These are phyloP conservation scores for Drosophila kanekoi DNA, from an alignment of 2,888 invertebrate species.

Conservation along the genomic window DNA sequence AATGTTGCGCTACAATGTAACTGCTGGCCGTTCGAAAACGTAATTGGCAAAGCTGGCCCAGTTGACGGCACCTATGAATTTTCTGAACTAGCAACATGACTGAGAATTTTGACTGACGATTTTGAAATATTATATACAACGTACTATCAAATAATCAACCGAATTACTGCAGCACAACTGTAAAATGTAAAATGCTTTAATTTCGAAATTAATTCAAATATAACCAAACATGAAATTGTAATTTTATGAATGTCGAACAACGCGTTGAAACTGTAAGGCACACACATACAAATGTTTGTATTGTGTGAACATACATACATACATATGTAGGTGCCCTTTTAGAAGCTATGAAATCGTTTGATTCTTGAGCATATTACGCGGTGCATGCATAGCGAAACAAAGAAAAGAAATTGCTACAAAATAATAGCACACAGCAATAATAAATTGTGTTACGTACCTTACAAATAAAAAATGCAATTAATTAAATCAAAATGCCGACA, in stretches of 20 bases:
- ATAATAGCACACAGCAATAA: not conserved
- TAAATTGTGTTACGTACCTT: slow-evolving; percentile 52
- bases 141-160: slow-evolving; percentile 2
- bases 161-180: slow-evolving; percentile 34
- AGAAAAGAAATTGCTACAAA: not conserved
- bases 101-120: slow-evolving; percentile 46
- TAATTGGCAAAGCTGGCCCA: slow-evolving; percentile 44
- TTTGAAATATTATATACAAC: slow-evolving; percentile 13
- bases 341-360: not conserved
- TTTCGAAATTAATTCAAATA: slow-evolving; percentile 39
- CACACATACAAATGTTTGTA: slow-evolving; percentile 3
- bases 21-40: slow-evolving; percentile 31
- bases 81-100: slow-evolving; percentile 61
- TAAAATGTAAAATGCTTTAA: slow-evolving; percentile 50
- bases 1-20: slow-evolving; percentile 18
- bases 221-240: slow-evolving; percentile 11
- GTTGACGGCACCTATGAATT: slow-evolving; percentile 53
- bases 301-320: not conserved
- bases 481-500: slow-evolving; percentile 46
- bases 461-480: slow-evolving; percentile 34
- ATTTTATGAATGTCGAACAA: slow-evolving; percentile 3
- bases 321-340: not conserved
- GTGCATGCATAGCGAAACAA: slow-evolving; percentile 5
- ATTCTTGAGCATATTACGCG: not conserved
- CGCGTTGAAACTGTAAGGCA: slow-evolving; percentile 12